These are phyloP conservation scores for Dryobotodes eremita DNA, from an alignment of 2,888 invertebrate genomes.

Conservation along the genomic window DNA sequence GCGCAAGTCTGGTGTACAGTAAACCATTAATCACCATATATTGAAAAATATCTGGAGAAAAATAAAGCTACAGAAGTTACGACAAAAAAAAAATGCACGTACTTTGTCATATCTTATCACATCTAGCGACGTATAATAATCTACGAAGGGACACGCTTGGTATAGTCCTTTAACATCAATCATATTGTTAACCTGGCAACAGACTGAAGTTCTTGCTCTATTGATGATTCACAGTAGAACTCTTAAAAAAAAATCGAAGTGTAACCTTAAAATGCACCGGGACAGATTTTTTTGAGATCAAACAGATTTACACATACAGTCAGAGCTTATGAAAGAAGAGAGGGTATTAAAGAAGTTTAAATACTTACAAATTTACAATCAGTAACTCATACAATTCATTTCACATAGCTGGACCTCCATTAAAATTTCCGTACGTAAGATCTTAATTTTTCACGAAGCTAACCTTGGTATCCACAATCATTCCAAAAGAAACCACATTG, in stretches of 20 bases:
- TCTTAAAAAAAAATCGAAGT: neutral
- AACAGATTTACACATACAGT: neutral
- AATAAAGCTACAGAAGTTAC: neutral
- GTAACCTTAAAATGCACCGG: neutral
- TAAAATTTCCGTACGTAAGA: conserved; percentile 27
- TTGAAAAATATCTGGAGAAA: neutral
- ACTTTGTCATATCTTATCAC: neutral
- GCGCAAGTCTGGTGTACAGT: conserved; percentile 4
- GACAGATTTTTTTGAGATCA: neutral
- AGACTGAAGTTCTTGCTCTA: too few relatives aligned
- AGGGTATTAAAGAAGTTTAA: neutral
- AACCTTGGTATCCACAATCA: conserved; percentile 39
- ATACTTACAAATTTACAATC: neutral
- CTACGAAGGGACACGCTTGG: neutral
- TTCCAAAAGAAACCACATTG: conserved; percentile 58
- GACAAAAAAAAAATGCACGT: neutral
- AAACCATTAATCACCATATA: conserved; percentile 10
- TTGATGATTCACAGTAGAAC: neutral
- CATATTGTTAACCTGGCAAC: too few relatives aligned
- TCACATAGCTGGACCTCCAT: conserved; percentile 4
- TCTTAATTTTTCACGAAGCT: conserved; percentile 51
- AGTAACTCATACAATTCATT: conserved; percentile 4
- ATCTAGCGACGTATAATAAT: neutral
- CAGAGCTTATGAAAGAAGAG: neutral
- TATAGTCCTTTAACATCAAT: neutral